Base-by-base conservation (phyloP, 1,140 invertebrate species). In the Andricus grossulariae region DNA sequence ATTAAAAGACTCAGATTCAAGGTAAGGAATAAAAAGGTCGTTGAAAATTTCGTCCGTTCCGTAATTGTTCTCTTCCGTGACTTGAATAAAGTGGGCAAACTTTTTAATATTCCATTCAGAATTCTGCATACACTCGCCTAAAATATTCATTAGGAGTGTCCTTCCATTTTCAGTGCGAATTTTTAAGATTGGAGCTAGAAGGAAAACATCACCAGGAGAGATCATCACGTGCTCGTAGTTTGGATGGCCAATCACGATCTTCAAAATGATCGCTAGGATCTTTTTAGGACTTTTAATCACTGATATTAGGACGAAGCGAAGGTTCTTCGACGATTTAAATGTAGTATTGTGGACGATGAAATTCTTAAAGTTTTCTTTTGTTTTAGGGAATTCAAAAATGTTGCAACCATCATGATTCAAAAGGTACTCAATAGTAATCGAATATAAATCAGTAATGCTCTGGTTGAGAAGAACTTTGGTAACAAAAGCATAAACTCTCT, bases 271-370 rank as follows among this genome's bases (percentile, higher is more conserved):
- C 8, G 70, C 80, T 45, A 91, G 21, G 45, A 88, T 81, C 39
- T 83, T 81, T 25, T 76, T 82, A 0, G 84, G 82, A 77, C 86
- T 88, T 45, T 87, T 80, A 12, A 90, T 54, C 6, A 89, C 21
- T n/a, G 85, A 90, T 7, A 88, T 72, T 16, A 90, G 15, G 4
- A 88, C 71, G 0, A 82, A 75, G 73, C 82, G 85, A 15, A 85
- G 76, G 51, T 78, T 83, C 13, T 74, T 73, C 18, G 75, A 0
- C 0, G 39, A 77, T 52, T 52, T 75, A 12, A 89, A 71, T 45
- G 85, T 85, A 3, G 80, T 50, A 55, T 90, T 86, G 10, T 21
- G 74, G 7, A 60, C 16, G 12, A 91, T 84, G 15, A 89, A 90
- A 0, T 74, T 51, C 11, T 82, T 77, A 16, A 91, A 90, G 16